These are phyloP conservation scores for Lasioglossum figueresi DNA, from an alignment of 2,888 invertebrate species.

Conservation along the genomic window DNA sequence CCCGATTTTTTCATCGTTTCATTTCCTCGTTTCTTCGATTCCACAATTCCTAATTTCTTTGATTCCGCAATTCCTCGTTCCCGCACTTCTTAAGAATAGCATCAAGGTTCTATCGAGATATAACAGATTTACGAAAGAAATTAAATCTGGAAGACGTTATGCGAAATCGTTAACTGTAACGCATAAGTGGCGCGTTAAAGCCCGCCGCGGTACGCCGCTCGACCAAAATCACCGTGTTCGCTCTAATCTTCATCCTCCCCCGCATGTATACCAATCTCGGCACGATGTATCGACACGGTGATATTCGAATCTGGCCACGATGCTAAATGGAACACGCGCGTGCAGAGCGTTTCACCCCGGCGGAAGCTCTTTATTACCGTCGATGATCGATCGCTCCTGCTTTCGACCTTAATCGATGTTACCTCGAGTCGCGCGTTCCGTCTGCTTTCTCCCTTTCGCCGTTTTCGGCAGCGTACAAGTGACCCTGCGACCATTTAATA, in stretches of 20 bases:
- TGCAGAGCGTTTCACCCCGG: constrained; percentile 25
- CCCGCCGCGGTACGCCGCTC: background rate
- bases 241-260: background rate
- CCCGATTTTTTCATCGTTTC: too few species aligned
- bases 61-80: too few species aligned
- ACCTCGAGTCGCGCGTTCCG: constrained; percentile 15
- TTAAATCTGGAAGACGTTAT: too few species aligned
- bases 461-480: background rate
- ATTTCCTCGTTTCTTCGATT: too few species aligned
- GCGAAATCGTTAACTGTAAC: too few species aligned
- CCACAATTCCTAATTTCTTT: too few species aligned
- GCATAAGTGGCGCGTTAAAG: background rate
- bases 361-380: constrained; percentile 52
- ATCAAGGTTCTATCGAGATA: too few species aligned
- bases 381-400: constrained; percentile 51
- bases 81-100: too few species aligned
- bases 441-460: constrained; percentile 23
- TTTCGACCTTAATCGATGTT: constrained; percentile 49
- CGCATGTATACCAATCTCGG: background rate
- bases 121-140: too few species aligned
- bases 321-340: constrained; percentile 24
- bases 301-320: background rate
- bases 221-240: background rate
- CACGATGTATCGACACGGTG: background rate
- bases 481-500: background rate